Conservation (phyloP, 2,113 vertebrate species). For the Chitala chitala region DNA sequence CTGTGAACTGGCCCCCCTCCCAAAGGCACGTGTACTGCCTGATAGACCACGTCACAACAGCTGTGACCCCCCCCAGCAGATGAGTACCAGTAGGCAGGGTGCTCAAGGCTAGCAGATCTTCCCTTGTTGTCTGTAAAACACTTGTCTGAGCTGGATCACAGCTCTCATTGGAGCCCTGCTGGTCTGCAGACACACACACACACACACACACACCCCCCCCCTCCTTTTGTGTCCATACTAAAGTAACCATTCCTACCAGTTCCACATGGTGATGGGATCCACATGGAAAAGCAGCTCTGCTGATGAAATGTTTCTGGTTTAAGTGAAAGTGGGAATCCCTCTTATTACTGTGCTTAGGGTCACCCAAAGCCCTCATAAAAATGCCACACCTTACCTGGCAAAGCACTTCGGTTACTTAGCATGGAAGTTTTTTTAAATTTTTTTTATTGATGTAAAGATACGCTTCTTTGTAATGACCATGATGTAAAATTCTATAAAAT, state of each 20-base stretch:
- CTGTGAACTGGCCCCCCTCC: constrained; percentile 9
- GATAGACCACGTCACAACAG: constrained; percentile 3
- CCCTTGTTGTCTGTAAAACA: constrained; percentile 11
- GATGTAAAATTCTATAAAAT: no score
- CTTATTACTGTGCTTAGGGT: neutral
- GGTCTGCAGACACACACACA: constrained; percentile 14
- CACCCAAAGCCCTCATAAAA: neutral
- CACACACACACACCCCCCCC: neutral
- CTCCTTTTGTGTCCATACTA: no score
- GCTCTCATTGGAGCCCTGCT: constrained; percentile 25
- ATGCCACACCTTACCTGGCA: neutral
- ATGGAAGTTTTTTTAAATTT: no score
- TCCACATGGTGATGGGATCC: neutral
- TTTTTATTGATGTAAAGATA: no score
- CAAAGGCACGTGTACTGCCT: neutral
- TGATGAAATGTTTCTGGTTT: neutral
- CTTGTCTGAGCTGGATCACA: constrained; percentile 16
- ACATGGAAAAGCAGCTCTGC: neutral
- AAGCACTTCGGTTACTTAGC: neutral
- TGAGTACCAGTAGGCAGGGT: neutral
- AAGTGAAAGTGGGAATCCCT: constrained; percentile 1
- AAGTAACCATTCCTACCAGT: neutral
- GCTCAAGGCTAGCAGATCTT: constrained; percentile 21
- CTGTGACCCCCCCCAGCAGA: no score
- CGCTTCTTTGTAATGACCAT: no score